Evolutionary conservation across 2,113 vertebrate species (phyloP), one percentile per base, ranked within the genome.

Genomic region (Rhynchopsitta pachyrhyncha): DNA sequence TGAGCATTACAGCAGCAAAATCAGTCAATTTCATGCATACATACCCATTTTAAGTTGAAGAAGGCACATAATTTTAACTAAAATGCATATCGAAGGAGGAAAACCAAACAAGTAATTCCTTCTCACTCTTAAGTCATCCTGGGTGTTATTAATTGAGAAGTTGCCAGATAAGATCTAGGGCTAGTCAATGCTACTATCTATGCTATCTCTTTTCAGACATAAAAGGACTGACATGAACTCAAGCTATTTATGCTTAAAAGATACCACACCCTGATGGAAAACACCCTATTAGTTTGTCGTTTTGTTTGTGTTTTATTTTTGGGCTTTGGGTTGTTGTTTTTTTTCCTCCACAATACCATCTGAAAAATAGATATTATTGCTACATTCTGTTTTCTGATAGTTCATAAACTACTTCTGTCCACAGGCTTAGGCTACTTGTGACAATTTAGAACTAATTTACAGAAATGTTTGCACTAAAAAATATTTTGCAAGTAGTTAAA

Each of bases 11-110:
- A 63, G 28, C 9, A 86, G 33, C 23, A 35, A 27, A 88, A 66
- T 11, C 22, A 68, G 18, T 52, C 22, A 69, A 49, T 76, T 62
- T 74, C 25, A 83, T 0, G 0, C 2, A 1, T 18, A 41, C 13
- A 11, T 15, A 55, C 9, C 1, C 14, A 9, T 88, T 92, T 77
- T 41, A 79, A 79, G 33, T 6, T 39, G 57, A 35, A 76, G 17
- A 86, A 60, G 12, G 19, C 44, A 75, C 1, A 1, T 35, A 46
- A 31, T 24, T 20, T 5, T 7, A 94, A 74, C 10, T n/a, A 64
- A 69, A 91, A 55, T 3, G 20, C 10, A 29, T 33, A 19, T 1
- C 22, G 3, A 70, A 66, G 17, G 17, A 84, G 4, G 4, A 49
- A 78, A 71, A 9, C 17, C 23, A 46, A 69, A 46, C 3, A 69